phyloP scores from a whole-genome alignment of 2,113 vertebrate genomes.

The Grammomys surdaster region DNA sequence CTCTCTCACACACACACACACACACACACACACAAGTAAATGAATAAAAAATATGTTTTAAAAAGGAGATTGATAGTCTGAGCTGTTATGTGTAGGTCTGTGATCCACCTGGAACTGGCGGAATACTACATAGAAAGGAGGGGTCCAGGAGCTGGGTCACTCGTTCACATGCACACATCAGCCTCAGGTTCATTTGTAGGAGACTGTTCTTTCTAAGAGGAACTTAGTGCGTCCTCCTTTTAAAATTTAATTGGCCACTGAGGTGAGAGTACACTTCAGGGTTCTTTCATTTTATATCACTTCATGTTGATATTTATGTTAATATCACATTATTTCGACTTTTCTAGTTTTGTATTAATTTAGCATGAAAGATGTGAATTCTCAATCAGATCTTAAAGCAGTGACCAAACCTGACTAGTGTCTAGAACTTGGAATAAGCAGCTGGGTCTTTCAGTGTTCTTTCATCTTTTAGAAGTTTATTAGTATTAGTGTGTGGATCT shows the following conservation, averaged over 20 bases:
- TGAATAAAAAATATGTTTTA: neutral
- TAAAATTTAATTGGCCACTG: neutral
- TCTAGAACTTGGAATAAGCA: neutral
- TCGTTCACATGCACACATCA: too few species aligned
- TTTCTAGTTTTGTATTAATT: neutral
- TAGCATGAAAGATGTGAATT: neutral
- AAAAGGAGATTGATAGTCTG: neutral
- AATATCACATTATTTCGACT: neutral
- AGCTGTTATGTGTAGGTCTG: neutral
- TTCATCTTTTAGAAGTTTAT: neutral
- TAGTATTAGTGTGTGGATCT: neutral
- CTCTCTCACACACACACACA: neutral
- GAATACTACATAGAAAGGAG: neutral
- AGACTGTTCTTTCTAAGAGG: neutral
- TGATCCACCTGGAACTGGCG: neutral
- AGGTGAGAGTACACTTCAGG: neutral
- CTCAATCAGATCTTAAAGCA: neutral
- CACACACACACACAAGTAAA: too few species aligned
- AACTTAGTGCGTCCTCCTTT: neutral
- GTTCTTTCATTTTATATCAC: neutral
- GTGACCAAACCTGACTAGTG: neutral
- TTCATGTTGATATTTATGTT: neutral
- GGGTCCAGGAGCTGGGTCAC: neutral
- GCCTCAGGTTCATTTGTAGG: neutral
- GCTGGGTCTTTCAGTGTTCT: neutral